These are phyloP conservation scores for Podotricha telesiphe DNA, from an alignment of 2,888 invertebrate species.

Conservation along the genomic window DNA sequence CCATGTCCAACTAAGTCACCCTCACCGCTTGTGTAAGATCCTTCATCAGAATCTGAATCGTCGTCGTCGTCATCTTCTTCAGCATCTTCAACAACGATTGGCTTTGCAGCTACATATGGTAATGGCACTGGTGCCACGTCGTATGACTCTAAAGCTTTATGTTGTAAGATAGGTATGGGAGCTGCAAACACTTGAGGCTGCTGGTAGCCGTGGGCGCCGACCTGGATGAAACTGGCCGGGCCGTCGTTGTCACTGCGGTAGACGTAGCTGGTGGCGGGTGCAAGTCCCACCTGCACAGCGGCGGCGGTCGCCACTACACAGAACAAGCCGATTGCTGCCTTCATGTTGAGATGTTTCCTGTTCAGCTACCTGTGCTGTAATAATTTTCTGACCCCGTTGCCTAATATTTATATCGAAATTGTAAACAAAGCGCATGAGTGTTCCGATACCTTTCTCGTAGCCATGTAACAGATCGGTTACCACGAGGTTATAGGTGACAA, in stretches of 20 bases:
- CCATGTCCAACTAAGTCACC: conserved; percentile 46
- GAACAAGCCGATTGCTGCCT: conserved; percentile 58
- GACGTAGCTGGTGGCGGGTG: conserved; percentile 81
- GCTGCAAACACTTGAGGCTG: conserved; percentile 62
- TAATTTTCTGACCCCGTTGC: conserved; percentile 74
- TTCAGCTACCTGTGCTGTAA: conserved; percentile 64
- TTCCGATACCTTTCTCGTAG: conserved; percentile 68
- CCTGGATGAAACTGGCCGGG: conserved; percentile 74
- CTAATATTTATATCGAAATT: conserved; percentile 78
- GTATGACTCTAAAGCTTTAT: conserved; percentile 61
- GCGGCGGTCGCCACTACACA: conserved; percentile 57
- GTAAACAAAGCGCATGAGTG: conserved; percentile 72
- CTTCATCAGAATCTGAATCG: conserved; percentile 44
- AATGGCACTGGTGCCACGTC: conserved; percentile 65
- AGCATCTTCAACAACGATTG: conserved; percentile 62
- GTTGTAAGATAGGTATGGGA: conserved; percentile 59
- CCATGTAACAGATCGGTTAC: conserved; percentile 78
- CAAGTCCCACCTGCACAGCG: conserved; percentile 69
- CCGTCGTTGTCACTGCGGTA: conserved; percentile 78
- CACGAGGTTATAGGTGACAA: conserved; percentile 80
- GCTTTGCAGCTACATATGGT: conserved; percentile 68
- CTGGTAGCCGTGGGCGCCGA: conserved; percentile 66
- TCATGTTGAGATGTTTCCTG: conserved; percentile 72
- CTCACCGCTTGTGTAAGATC: conserved; percentile 49
- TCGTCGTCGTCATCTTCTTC: conserved; percentile 64